Evolutionary conservation across 2,797 vertebrate species (phyloP).

Genomic region (Neosalanx taihuensis): DNA sequence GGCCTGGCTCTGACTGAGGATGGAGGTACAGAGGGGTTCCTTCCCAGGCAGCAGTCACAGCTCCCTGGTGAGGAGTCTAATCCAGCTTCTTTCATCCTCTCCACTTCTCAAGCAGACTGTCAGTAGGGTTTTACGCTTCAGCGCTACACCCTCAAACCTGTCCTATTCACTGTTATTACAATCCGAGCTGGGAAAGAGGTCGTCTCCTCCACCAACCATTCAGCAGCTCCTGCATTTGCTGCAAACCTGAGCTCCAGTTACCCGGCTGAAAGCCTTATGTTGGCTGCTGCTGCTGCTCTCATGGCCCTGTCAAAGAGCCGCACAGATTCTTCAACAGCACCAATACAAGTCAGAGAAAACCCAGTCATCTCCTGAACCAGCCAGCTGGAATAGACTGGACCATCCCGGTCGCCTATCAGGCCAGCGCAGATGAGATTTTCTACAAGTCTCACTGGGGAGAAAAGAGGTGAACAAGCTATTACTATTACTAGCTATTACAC

Average conservation of each 20-base stretch:
- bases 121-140: conserved; percentile 51
- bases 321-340: conserved; percentile 26
- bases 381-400: conserved; percentile 16
- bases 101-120: conserved; percentile 46
- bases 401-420: conserved; percentile 18
- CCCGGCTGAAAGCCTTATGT: conserved; percentile 7
- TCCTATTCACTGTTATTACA: conserved; percentile 43
- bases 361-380: conserved; percentile 21
- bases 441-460: conserved; percentile 32
- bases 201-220: conserved; percentile 45
- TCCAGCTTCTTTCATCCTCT: conserved; percentile 39
- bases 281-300: conserved; percentile 49
- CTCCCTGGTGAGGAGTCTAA: conserved; percentile 42
- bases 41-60: conserved; percentile 21
- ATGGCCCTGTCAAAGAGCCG: conserved; percentile 35
- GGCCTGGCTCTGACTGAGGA: conserved; percentile 26
- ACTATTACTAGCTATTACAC: conserved; percentile 33
- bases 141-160: conserved; percentile 37
- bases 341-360: conserved; percentile 25
- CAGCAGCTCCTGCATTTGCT: conserved; percentile 42
- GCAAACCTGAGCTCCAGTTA: conserved; percentile 34
- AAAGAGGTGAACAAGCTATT: conserved; percentile 38
- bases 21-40: conserved; percentile 36
- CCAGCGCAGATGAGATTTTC: conserved; percentile 22
- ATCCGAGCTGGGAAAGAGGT: conserved; percentile 25